Percentiles rank a stretch among this genome's conserved stretches.
Conservation (phyloP, 2,888 invertebrate genomes). For the Tribolium freemani region DNA sequence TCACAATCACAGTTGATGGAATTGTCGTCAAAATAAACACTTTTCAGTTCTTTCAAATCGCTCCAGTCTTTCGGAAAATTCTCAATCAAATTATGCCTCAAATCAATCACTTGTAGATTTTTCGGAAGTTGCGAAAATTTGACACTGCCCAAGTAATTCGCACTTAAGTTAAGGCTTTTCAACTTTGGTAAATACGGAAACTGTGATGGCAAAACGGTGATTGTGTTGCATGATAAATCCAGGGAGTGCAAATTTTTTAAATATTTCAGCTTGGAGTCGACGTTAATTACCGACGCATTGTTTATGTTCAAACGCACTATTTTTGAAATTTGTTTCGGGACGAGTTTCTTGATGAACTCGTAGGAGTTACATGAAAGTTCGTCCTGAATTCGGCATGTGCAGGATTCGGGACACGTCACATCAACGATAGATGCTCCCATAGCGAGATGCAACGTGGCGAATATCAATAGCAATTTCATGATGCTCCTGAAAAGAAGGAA, state of each 20-base stretch:
- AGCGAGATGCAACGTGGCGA: slow-evolving; percentile 47
- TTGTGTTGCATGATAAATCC: slow-evolving; percentile 61
- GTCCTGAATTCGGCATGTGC: slow-evolving; percentile 75
- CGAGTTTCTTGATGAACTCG: slow-evolving; percentile 79
- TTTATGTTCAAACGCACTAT: slow-evolving; percentile 59
- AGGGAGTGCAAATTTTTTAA: slow-evolving; percentile 60
- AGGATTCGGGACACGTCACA: slow-evolving; percentile 69
- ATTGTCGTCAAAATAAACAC: slow-evolving; percentile 78
- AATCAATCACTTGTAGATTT: slow-evolving; percentile 69
- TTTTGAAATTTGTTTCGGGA: slow-evolving; percentile 57
- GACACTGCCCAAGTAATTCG: slow-evolving; percentile 60
- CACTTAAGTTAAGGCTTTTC: slow-evolving; percentile 59
- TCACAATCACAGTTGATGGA: slow-evolving; percentile 80
- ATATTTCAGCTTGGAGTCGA: slow-evolving; percentile 62
- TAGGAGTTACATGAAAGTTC: slow-evolving; percentile 77
- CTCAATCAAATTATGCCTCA: slow-evolving; percentile 75
- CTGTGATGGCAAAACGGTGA: slow-evolving; percentile 50
- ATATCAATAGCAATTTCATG: slow-evolving; percentile 52
- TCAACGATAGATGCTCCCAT: slow-evolving; percentile 60
- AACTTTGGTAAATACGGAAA: slow-evolving; percentile 58
- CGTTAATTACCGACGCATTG: slow-evolving; percentile 56
- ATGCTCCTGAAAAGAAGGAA: slow-evolving; percentile 50
- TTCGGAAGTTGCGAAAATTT: slow-evolving; percentile 58
- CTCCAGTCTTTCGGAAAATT: slow-evolving; percentile 72
- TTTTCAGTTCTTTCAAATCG: slow-evolving; percentile 72